phyloP scores from a whole-genome alignment of 1,140 invertebrate genomes.

The Cataglyphis hispanica region DNA sequence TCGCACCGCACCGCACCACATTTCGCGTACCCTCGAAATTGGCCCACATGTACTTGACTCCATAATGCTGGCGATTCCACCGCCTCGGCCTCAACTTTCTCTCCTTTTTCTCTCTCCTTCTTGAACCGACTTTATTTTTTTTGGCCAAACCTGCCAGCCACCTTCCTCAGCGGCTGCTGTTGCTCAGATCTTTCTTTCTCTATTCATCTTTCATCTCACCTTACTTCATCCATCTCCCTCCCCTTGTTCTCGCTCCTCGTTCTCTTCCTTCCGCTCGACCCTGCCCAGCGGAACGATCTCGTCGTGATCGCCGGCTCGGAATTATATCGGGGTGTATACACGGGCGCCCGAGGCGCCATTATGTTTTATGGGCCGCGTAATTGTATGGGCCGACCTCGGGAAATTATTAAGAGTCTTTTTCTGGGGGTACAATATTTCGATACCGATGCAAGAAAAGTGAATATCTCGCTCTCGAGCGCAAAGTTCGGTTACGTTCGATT shows the following conservation, averaged over 20 bases:
- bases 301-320: slow-evolving; percentile 52
- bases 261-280: slow-evolving; percentile 12
- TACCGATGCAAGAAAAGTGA: slow-evolving; percentile 38
- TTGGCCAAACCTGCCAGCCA: slow-evolving; percentile 16
- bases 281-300: slow-evolving; percentile 41
- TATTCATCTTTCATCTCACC: not conserved
- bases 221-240: slow-evolving; percentile 29
- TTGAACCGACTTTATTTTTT: slow-evolving; percentile 71
- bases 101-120: slow-evolving; percentile 17
- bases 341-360: slow-evolving; percentile 53
- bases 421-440: slow-evolving; percentile 45
- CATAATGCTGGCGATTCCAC: slow-evolving; percentile 80
- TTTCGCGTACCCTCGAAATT: slow-evolving; percentile 77
- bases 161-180: slow-evolving; percentile 43
- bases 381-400: slow-evolving; percentile 52
- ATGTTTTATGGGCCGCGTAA: slow-evolving; percentile 66
- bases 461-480: not conserved
- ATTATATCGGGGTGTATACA: slow-evolving; percentile 53
- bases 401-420: slow-evolving; percentile 65
- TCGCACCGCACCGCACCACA: slow-evolving; percentile 42
- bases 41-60: slow-evolving; percentile 83
- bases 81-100: slow-evolving; percentile 25
- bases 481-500: slow-evolving; percentile 10
- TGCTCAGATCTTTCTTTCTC: slow-evolving; percentile 20
- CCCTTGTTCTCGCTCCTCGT: too few species aligned